Evolutionary conservation across 2,888 invertebrate species (phyloP).

Genomic region (Xestia ashworthii): DNA sequence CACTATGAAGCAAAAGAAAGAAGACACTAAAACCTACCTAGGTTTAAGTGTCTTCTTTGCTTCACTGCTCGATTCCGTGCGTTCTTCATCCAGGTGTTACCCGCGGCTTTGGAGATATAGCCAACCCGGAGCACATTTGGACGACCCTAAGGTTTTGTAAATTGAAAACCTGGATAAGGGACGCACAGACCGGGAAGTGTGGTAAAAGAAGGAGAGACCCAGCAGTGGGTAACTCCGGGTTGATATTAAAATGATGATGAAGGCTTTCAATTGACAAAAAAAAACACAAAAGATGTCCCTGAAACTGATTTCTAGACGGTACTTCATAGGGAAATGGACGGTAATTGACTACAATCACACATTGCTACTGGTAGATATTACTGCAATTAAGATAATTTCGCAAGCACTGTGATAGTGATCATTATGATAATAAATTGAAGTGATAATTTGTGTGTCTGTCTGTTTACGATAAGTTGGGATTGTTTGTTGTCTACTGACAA

Average conservation of each 20-base stretch:
- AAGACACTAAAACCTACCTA: too few species aligned
- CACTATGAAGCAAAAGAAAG: too few species aligned
- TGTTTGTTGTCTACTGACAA: not conserved
- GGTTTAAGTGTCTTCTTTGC: not conserved
- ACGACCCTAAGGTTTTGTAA: not conserved
- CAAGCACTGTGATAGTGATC: slow-evolving; percentile 23
- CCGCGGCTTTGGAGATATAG: not conserved
- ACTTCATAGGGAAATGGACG: not conserved
- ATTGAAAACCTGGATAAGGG: too few species aligned
- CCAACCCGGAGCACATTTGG: not conserved
- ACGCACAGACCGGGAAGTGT: too few species aligned
- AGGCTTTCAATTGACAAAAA: not conserved
- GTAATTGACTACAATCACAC: slow-evolving; percentile 36
- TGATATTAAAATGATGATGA: too few species aligned
- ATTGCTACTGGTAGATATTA: not conserved
- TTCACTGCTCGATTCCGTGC: not conserved
- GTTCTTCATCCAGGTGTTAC: not conserved
- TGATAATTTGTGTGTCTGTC: slow-evolving; percentile 24
- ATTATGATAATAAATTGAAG: not conserved
- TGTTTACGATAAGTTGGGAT: not conserved
- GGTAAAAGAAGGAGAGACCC: too few species aligned
- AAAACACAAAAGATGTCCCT: slow-evolving; percentile 18
- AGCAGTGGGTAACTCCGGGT: too few species aligned
- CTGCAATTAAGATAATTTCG: slow-evolving; percentile 44
- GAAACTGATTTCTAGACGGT: slow-evolving; percentile 3